These are phyloP conservation scores for Hydrotaea cyrtoneurina DNA, from an alignment of 2,888 invertebrate species.

Conservation along the genomic window DNA sequence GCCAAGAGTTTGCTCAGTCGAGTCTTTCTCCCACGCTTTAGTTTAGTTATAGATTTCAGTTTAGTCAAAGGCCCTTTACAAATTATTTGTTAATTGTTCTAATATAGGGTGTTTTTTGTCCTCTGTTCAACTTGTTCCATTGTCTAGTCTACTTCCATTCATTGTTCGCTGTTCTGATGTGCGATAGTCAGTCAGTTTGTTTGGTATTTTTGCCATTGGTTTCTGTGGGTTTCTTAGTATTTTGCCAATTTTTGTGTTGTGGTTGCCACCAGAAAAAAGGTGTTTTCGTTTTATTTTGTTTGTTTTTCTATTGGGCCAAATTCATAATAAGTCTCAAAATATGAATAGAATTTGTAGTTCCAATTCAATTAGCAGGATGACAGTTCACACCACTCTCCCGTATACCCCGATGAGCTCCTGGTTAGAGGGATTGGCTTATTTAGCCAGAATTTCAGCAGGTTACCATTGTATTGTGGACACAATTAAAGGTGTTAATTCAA, in stretches of 20 bases:
- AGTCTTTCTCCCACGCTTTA: conserved; percentile 43
- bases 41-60: not conserved
- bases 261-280: conserved; percentile 47
- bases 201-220: conserved; percentile 23
- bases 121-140: not conserved
- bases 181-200: conserved; percentile 9
- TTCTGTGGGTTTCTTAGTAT: conserved; percentile 49
- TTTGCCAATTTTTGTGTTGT: conserved; percentile 51
- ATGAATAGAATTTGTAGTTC: conserved; percentile 11
- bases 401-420: not conserved
- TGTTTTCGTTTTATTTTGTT: conserved; percentile 25
- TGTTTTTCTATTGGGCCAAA: too few relatives aligned
- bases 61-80: conserved; percentile 29
- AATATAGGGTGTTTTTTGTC: conserved; percentile 13
- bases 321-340: conserved; percentile 37
- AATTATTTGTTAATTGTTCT: conserved; percentile 47
- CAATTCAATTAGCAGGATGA: conserved; percentile 36
- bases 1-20: not conserved
- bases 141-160: not conserved
- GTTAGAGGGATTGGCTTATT: not conserved
- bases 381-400: not conserved
- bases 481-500: conserved; percentile 33
- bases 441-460: conserved; percentile 38
- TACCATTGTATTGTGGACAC: conserved; percentile 1
- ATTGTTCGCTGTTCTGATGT: conserved; percentile 9